phyloP scores from a whole-genome alignment of 2,888 invertebrate genomes.

The Xanthia icteritia region DNA sequence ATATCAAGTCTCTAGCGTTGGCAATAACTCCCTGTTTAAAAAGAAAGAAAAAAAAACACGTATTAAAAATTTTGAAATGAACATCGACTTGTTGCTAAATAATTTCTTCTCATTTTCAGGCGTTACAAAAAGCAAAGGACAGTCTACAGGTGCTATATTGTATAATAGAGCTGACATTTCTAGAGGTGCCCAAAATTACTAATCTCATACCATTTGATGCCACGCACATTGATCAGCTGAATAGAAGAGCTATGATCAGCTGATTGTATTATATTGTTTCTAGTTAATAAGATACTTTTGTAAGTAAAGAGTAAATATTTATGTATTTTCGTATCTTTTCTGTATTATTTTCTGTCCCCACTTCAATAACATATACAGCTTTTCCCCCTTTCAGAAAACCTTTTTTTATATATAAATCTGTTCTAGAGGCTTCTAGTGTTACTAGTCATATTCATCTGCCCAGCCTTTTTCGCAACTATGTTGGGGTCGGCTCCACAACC shows the following conservation, averaged over 20 bases:
- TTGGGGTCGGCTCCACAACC: neutral
- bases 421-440: too few species aligned
- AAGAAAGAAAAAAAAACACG: neutral
- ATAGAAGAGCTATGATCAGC: constrained; percentile 65
- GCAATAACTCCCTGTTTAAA: neutral
- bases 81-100: neutral
- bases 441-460: too few species aligned
- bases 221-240: constrained; percentile 74
- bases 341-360: constrained; percentile 6
- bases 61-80: too few species aligned
- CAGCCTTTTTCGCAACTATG: neutral
- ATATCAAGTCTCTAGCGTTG: neutral
- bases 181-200: constrained; percentile 82
- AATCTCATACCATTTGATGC: constrained; percentile 77
- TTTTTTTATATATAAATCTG: too few species aligned
- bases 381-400: too few species aligned
- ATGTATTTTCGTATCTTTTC: constrained; percentile 21
- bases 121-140: constrained; percentile 82
- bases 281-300: neutral
- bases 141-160: constrained; percentile 83
- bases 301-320: constrained; percentile 29
- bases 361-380: too few species aligned
- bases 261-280: constrained; percentile 15
- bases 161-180: constrained; percentile 83
- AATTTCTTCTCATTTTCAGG: constrained; percentile 74